Conservation (phyloP, 2,797 vertebrate species). For the Manis pentadactyla region DNA sequence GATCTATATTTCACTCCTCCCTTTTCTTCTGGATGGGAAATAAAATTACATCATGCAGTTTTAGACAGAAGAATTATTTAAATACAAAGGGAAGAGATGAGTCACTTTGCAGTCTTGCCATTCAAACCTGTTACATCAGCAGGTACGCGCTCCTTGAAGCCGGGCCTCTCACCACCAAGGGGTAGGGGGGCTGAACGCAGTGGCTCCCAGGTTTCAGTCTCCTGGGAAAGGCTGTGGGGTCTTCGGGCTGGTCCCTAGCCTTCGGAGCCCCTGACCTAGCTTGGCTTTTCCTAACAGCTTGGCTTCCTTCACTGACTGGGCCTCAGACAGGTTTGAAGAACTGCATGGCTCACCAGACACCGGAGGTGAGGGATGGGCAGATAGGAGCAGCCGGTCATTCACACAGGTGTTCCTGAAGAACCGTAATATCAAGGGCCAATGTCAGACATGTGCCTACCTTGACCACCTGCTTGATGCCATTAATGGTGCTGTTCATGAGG, state of each 20-base stretch:
- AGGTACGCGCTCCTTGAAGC: neutral
- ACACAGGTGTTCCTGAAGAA: neutral
- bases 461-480: slow-evolving; percentile 92
- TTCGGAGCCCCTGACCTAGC: neutral
- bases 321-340: neutral
- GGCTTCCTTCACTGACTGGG: neutral
- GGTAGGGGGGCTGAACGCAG: neutral
- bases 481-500: slow-evolving; percentile 92
- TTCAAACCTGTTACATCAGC: neutral
- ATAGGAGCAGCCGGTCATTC: neutral
- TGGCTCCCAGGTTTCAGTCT: neutral
- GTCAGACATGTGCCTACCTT: slow-evolving; percentile 85
- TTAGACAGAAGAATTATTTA: neutral
- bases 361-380: neutral
- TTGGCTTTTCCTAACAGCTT: neutral
- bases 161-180: neutral
- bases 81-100: neutral
- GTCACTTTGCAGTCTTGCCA: neutral
- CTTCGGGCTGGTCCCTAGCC: neutral
- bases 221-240: neutral
- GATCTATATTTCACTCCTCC: neutral
- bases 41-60: neutral
- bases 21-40: neutral
- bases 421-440: neutral
- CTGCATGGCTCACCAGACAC: neutral